phyloP scores from a whole-genome alignment of 2,797 vertebrate genomes.

The Capromys pilorides region DNA sequence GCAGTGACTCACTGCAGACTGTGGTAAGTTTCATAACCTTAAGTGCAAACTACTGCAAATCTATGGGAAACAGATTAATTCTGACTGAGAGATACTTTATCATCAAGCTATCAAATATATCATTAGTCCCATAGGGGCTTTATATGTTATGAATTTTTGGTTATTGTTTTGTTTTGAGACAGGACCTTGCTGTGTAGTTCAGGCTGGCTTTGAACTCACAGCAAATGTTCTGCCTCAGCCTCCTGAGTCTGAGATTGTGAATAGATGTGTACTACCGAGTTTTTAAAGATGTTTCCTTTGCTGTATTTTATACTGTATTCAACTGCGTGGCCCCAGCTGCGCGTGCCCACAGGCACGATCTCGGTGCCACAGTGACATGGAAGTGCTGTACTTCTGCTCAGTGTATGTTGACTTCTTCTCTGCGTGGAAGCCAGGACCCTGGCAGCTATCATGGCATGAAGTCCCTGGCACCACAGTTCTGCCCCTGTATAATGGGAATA shows the following conservation, averaged over 20 bases:
- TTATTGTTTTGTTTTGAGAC: neutral
- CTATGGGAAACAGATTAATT: constrained; percentile 41
- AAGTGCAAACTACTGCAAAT: constrained; percentile 3
- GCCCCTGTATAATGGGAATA: neutral
- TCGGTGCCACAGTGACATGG: neutral
- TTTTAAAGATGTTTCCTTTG: neutral
- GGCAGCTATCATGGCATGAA: neutral
- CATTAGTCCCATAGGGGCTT: neutral
- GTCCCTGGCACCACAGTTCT: neutral
- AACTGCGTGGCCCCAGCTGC: neutral
- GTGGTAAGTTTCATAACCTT: neutral
- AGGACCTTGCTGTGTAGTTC: neutral
- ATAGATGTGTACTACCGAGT: neutral
- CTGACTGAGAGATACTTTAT: neutral
- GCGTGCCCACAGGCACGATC: neutral
- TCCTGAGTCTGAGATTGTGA: neutral
- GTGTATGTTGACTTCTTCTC: neutral
- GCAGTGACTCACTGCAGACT: neutral
- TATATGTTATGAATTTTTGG: neutral
- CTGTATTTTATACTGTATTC: neutral
- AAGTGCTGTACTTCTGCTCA: neutral
- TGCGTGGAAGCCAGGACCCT: neutral
- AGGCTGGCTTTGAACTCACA: neutral
- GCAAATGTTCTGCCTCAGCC: neutral
- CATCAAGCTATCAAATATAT: neutral